phyloP scores from a whole-genome alignment of 2,113 vertebrate genomes.

The Nematolebias whitei region DNA sequence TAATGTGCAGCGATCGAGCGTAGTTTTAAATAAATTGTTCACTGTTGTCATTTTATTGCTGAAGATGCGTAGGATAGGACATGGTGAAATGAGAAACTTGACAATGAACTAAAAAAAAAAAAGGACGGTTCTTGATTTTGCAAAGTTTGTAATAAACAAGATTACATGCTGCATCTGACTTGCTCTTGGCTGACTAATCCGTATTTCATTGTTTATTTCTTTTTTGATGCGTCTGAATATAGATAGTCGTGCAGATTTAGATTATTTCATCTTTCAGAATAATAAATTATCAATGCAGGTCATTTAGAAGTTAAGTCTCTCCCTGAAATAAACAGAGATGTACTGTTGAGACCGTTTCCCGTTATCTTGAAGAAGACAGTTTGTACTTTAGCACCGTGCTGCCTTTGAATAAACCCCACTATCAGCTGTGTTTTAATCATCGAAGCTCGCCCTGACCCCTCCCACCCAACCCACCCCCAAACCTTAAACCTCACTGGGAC shows the following conservation, averaged over 20 bases:
- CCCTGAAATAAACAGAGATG: not conserved
- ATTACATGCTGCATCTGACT: constrained; percentile 8
- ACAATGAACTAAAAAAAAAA: constrained; percentile 5
- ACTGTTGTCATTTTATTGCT: constrained; percentile 12
- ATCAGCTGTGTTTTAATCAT: constrained; percentile 13
- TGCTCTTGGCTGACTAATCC: not conserved
- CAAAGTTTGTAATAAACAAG: constrained; percentile 64
- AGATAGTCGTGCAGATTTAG: no score
- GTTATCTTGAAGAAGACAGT: not conserved
- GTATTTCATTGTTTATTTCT: no score
- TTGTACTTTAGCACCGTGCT: not conserved
- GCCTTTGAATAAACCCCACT: constrained; percentile 3
- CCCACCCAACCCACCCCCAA: not conserved
- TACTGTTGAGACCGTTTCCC: not conserved
- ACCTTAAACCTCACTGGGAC: not conserved
- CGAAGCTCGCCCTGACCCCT: constrained; percentile 1
- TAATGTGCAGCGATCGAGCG: not conserved
- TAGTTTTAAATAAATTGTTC: not conserved
- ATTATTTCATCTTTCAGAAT: not conserved
- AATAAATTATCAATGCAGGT: no score
- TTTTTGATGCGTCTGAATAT: no score
- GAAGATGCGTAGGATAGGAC: not conserved
- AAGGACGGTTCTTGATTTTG: constrained; percentile 41
- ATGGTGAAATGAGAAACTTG: constrained; percentile 6
- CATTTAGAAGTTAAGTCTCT: no score